Evolutionary conservation across 1,140 invertebrate species (phyloP), one percentile per base, ranked within the genome.

Genomic region (Acromyrmex charruanus): DNA sequence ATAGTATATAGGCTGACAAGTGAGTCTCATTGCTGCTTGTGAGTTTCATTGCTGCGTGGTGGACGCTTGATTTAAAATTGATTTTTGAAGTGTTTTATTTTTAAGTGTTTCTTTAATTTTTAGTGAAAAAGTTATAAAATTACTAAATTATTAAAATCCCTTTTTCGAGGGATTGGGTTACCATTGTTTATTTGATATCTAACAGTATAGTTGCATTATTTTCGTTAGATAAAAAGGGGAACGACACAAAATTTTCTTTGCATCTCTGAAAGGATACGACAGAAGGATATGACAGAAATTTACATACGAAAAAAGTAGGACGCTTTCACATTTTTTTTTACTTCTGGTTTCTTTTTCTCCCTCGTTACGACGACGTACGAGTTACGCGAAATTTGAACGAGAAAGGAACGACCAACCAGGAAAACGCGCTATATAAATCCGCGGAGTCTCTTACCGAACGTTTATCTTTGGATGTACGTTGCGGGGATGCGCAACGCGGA

Each of bases 361-460:
- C 65, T 39, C 12, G 77, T 80, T 71, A 61, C 53, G 28, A 14
- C 39, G n/a, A 61, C 25, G 25, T 28, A 28, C 51, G 55, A 82
- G 68, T 61, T 58, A 39, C 58, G 80, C n/a, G 69, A 84, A 84
- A 84, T 75, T 61, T 75, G 72, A 75, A 39, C 55, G 80, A 49
- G 69, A 25, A 49, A 84, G 16, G 9, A 25, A 1, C 25, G 25
- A 35, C n/a, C 9, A 63, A 75, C 55, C 61, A n/a, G 18, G 35
- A 58, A 61, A 21, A 75, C 39, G 58, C 58, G 79, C 16, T 14
- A 51, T 16, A 44, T 75, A 84, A 84, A 84, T 74, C 21, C 55
- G 25, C 18, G 12, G 14, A 39, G 18, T 31, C 68, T 82, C 68
- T 74, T 31, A 74, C 21, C n/a, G 80, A 63, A 18, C 69, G 80